These are phyloP conservation scores for Neuroterus valhalla DNA, from an alignment of 1,140 invertebrate species.

Conservation along the genomic window DNA sequence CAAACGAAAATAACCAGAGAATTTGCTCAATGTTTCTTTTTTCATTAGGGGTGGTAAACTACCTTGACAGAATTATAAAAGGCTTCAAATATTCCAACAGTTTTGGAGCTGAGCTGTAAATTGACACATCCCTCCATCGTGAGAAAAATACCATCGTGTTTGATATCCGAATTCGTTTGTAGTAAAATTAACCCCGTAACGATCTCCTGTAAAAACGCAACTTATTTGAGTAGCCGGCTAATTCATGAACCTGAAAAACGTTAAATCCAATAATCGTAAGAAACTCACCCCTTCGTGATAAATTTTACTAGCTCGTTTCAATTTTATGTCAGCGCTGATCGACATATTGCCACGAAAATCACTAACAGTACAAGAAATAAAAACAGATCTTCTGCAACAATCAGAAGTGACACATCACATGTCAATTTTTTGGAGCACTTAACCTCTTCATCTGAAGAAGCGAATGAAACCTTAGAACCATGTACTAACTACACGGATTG, in stretches of 20 bases:
- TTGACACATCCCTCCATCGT: slow-evolving; percentile 92
- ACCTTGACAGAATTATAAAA: slow-evolving; percentile 91
- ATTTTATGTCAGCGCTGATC: slow-evolving; percentile 81
- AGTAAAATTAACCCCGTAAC: slow-evolving; percentile 88
- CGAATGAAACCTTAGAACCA: background rate
- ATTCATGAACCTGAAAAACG: background rate
- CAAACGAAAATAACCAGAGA: no score
- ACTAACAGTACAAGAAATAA: background rate
- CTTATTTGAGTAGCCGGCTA: background rate
- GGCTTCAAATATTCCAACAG: slow-evolving; percentile 95
- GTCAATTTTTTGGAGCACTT: slow-evolving; percentile 8
- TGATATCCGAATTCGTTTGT: slow-evolving; percentile 85
- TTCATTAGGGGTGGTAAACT: no score
- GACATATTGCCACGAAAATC: slow-evolving; percentile 75
- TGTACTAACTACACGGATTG: background rate
- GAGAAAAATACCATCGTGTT: slow-evolving; percentile 93
- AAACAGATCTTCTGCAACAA: slow-evolving; percentile 7
- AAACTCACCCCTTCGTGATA: slow-evolving; percentile 86
- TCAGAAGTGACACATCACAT: background rate
- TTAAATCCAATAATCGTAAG: slow-evolving; percentile 32
- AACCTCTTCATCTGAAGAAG: slow-evolving; percentile 2
- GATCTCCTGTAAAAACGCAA: slow-evolving; percentile 79
- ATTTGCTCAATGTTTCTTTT: no score
- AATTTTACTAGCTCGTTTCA: slow-evolving; percentile 89
- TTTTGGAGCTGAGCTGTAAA: slow-evolving; percentile 94